phyloP scores from a whole-genome alignment of 2,888 invertebrate genomes.

The Melikaiella ostensackeni region DNA sequence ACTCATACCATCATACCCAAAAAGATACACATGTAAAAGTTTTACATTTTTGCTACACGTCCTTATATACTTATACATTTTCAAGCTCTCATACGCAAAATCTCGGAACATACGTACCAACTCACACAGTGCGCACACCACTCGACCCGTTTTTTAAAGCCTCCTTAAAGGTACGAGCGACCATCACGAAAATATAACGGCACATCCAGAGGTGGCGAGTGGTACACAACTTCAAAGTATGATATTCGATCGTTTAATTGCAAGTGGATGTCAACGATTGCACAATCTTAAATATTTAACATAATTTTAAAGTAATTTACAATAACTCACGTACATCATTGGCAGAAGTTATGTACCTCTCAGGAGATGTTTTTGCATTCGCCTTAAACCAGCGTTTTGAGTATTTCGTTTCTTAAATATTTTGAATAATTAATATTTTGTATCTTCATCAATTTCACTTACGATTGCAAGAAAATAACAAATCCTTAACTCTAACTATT shows the following conservation, averaged over 20 bases:
- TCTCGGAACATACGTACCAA: constrained; percentile 48
- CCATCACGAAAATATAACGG: constrained; percentile 48
- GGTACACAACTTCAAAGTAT: neutral
- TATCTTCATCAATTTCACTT: neutral
- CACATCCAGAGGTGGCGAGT: constrained; percentile 44
- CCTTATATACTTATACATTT: constrained; percentile 30
- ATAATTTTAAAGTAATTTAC: too few relatives aligned
- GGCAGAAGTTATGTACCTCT: neutral
- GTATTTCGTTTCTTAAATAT: constrained; percentile 28
- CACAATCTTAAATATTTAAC: neutral
- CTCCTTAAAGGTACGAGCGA: constrained; percentile 50
- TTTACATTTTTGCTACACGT: constrained; percentile 19
- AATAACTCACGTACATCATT: too few relatives aligned
- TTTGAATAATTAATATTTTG: too few relatives aligned
- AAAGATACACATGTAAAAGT: constrained; percentile 38
- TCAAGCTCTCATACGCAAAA: constrained; percentile 44
- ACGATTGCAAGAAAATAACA: constrained; percentile 3
- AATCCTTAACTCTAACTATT: constrained; percentile 10
- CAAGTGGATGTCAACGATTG: neutral
- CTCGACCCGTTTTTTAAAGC: constrained; percentile 53
- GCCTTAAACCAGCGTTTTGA: constrained; percentile 29
- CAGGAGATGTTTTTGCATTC: constrained; percentile 11
- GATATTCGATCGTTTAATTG: neutral
- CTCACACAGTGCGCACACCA: constrained; percentile 43
- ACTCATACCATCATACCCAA: neutral